These are phyloP conservation scores for Rhynchotus rufescens DNA, from an alignment of 2,797 vertebrate genomes.

Conservation along the genomic window DNA sequence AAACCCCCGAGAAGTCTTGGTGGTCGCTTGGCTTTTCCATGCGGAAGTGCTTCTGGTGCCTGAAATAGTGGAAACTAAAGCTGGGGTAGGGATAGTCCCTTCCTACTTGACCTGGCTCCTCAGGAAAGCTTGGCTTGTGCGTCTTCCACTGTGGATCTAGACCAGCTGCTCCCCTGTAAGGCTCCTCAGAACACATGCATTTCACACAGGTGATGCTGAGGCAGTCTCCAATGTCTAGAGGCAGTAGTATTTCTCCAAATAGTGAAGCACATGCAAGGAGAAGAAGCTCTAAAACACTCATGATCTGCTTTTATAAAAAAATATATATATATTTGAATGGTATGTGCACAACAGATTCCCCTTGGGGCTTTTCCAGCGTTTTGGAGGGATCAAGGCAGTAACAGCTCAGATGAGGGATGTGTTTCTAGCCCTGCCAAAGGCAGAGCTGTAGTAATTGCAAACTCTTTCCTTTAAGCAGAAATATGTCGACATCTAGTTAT, in stretches of 20 bases:
- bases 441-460: neutral
- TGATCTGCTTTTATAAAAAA: constrained; percentile 70
- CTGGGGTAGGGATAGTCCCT: neutral
- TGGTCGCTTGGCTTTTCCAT: neutral
- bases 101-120: neutral
- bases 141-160: neutral
- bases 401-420: constrained; percentile 51
- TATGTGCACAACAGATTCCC: constrained; percentile 64
- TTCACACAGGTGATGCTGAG: neutral
- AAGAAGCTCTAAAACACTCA: constrained; percentile 62
- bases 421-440: constrained; percentile 38
- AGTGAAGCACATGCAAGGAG: constrained; percentile 65
- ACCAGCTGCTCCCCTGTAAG: neutral
- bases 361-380: constrained; percentile 42
- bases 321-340: constrained; percentile 28
- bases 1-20: neutral
- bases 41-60: neutral
- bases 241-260: constrained; percentile 60
- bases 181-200: neutral
- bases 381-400: constrained; percentile 44
- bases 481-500: neutral
- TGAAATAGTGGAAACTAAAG: neutral
- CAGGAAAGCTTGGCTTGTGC: neutral
- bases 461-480: neutral
- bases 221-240: constrained; percentile 37